Base-by-base conservation (phyloP, 2,888 invertebrate genomes). In the Macroteleia sp. region DNA sequence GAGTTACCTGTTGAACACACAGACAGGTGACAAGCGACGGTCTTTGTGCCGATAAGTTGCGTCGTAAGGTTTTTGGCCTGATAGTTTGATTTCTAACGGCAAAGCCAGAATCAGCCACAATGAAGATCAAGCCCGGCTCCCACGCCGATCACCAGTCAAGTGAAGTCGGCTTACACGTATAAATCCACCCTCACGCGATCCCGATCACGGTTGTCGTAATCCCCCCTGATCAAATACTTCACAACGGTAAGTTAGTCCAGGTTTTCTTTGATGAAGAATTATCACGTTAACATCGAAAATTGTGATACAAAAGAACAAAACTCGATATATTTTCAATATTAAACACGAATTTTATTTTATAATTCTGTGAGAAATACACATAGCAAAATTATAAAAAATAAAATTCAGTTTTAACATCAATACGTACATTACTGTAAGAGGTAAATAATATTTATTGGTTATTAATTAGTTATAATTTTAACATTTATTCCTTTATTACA, bases 91-190 rank as follows among this genome's bases (percentile, higher is more conserved):
- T 91, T 67, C 76, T 79, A 79, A 54, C 70, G 70, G 42, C 56
- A 30, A 28, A 56, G 62, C 20, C 46, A 46, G 28, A 48, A 50
- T 73, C 64, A 12, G 61, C 70, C 20, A 83, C 81, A 84, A 86
- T 82, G 81, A 82, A 81, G 81, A 82, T 79, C 74, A 70, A 39
- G 48, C 57, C 46, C 59, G 83, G 89, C 90, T 91, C 91, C 91
- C 91, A 91, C 91, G 91, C 90, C 85, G 90, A 91, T 91, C 91
- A 91, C 85, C 88, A 89, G 87, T 87, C 88, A 85, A 89, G 86
- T 85, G 88, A 88, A 83, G 82, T 79, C 85, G 85, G 90, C 89
- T 90, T 89, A 89, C 88, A 88, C 86, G 84, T 85, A 89, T 88
- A 89, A 87, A 90, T 89, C 87, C 86, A 83, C 81, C 80, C 82